Evolutionary conservation across 2,113 vertebrate genomes (phyloP).

Genomic region (Poicephalus gulielmi): DNA sequence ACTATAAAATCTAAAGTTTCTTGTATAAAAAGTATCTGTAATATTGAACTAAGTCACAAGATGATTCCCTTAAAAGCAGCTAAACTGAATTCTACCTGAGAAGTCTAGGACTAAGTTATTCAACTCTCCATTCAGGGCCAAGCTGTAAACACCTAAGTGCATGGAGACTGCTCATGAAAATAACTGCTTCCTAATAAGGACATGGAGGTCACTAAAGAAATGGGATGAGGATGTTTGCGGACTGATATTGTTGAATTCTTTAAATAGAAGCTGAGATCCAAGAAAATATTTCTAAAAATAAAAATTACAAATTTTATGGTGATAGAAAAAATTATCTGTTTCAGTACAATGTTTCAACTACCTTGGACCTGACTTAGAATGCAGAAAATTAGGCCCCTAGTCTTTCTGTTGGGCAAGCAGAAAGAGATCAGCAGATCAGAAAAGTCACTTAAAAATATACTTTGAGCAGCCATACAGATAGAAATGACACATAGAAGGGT

Average conservation of each 20-base stretch:
- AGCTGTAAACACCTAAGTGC: background rate
- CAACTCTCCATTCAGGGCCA: background rate
- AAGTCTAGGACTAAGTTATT: background rate
- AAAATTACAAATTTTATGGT: background rate
- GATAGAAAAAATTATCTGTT: background rate
- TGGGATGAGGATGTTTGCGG: rapidly evolving
- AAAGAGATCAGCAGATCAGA: background rate
- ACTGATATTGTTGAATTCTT: background rate
- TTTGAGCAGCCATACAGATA: background rate
- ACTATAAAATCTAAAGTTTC: background rate
- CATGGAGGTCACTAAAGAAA: background rate
- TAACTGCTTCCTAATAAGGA: background rate
- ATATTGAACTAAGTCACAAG: background rate
- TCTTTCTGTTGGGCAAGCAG: background rate
- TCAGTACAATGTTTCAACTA: background rate
- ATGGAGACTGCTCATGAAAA: background rate
- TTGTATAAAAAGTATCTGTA: background rate
- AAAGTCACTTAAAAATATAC: background rate
- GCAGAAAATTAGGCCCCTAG: background rate
- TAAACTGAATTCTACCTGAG: background rate
- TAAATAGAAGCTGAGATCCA: background rate
- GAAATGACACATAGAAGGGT: background rate
- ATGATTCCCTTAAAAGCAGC: background rate
- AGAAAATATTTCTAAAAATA: background rate
- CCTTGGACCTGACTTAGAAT: background rate